Evolutionary conservation across 2,797 vertebrate genomes (phyloP).

Genomic region (Myotis findleyi): DNA sequence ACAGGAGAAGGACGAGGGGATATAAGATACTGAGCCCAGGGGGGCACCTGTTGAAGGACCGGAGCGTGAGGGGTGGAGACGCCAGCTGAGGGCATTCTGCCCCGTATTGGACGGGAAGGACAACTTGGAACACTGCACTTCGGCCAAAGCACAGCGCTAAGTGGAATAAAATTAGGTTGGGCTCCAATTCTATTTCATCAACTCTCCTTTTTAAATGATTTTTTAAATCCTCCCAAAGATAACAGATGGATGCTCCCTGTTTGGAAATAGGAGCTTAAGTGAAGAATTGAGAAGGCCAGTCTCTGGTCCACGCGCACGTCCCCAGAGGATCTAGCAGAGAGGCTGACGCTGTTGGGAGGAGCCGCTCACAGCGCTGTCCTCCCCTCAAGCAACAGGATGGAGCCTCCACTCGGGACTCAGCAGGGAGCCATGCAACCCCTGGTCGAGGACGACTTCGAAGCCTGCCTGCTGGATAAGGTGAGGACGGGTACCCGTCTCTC

Average conservation of each 20-base stretch:
- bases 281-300: not conserved
- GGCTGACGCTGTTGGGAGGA: not conserved
- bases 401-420: constrained; percentile 52
- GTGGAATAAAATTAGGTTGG: not conserved
- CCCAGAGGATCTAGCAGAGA: not conserved
- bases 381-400: not conserved
- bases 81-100: not conserved
- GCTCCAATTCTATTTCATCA: constrained; percentile 2
- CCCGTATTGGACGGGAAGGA: not conserved
- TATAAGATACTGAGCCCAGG: constrained; percentile 69
- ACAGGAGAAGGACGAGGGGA: constrained; percentile 73
- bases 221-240: not conserved
- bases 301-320: not conserved
- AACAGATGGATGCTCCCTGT: not conserved
- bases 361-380: not conserved
- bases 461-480: constrained; percentile 89
- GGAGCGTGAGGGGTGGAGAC: constrained; percentile 38
- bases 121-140: not conserved
- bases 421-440: constrained; percentile 86
- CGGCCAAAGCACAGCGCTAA: not conserved
- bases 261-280: constrained; percentile 13
- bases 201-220: not conserved
- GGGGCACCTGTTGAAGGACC: constrained; percentile 58
- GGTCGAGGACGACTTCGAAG: constrained; percentile 87
- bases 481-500: constrained; percentile 38